These are phyloP conservation scores for Pseudorasbora parva DNA, from an alignment of 2,113 vertebrate species.

Conservation along the genomic window DNA sequence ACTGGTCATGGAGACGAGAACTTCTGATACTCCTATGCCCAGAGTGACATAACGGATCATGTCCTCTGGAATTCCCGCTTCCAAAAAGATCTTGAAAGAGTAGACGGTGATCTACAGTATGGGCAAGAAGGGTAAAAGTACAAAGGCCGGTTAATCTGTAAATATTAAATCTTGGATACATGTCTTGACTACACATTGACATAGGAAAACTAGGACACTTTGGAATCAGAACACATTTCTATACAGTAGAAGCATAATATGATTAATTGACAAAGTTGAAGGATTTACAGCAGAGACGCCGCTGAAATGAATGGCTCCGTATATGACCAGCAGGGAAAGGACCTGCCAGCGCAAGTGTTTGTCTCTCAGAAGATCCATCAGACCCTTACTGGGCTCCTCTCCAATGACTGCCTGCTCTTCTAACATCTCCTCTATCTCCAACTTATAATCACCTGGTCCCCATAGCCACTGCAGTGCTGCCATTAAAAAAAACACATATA, in stretches of 20 bases:
- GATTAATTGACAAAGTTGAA: background rate
- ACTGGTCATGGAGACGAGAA: conserved; percentile 74
- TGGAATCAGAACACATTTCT: background rate
- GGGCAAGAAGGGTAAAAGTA: conserved; percentile 11
- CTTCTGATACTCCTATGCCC: conserved; percentile 75
- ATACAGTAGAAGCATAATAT: background rate
- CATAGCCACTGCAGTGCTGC: conserved; percentile 77
- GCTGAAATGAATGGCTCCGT: conserved; percentile 79
- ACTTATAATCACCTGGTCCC: conserved; percentile 73
- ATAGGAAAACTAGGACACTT: no score
- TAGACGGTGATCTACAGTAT: conserved; percentile 77
- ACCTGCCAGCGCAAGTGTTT: conserved; percentile 76
- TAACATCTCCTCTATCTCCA: conserved; percentile 82
- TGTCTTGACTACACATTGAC: background rate
- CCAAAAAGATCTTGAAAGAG: conserved; percentile 77
- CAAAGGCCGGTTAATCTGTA: background rate
- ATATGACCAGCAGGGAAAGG: conserved; percentile 73
- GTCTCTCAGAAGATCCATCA: conserved; percentile 76
- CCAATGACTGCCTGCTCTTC: conserved; percentile 74
- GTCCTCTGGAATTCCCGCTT: conserved; percentile 72
- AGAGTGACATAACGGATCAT: conserved; percentile 80
- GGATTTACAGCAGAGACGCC: conserved; percentile 79
- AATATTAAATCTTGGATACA: background rate
- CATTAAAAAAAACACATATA: background rate
- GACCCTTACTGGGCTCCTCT: conserved; percentile 61